Evolutionary conservation across 2,888 invertebrate species (phyloP).

Genomic region (Eupithecia subfuscata): DNA sequence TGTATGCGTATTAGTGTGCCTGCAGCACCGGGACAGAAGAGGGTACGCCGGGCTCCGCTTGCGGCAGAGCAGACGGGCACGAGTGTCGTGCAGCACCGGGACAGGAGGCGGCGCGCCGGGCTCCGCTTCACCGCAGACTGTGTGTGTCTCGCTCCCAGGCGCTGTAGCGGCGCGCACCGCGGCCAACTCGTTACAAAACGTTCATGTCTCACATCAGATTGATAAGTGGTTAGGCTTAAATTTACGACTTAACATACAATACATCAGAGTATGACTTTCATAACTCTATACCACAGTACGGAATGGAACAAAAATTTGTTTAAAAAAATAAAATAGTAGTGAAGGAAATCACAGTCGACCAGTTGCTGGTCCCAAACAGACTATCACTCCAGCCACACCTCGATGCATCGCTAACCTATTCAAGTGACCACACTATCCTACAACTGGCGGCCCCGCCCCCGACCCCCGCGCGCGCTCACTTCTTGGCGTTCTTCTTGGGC

Average conservation of each 20-base stretch:
- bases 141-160: too few species aligned
- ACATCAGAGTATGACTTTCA: slow-evolving; percentile 62
- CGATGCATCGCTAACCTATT: slow-evolving; percentile 77
- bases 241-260: slow-evolving; percentile 79
- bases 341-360: slow-evolving; percentile 68
- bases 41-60: neutral
- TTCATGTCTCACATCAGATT: slow-evolving; percentile 73
- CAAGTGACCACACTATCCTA: slow-evolving; percentile 70
- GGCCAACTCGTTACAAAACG: slow-evolving; percentile 65
- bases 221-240: slow-evolving; percentile 78
- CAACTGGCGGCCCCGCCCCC: slow-evolving; percentile 56
- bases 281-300: slow-evolving; percentile 81
- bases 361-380: slow-evolving; percentile 61
- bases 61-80: neutral
- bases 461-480: slow-evolving; percentile 73
- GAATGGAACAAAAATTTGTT: slow-evolving; percentile 74
- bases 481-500: slow-evolving; percentile 88
- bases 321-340: slow-evolving; percentile 68
- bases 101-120: too few species aligned
- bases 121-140: too few species aligned
- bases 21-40: neutral
- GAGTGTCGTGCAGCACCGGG: neutral
- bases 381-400: slow-evolving; percentile 52
- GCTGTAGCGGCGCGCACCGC: neutral
- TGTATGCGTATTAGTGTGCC: neutral